Base-by-base conservation (phyloP, 2,888 invertebrate genomes). In the Tipula vernalis region DNA sequence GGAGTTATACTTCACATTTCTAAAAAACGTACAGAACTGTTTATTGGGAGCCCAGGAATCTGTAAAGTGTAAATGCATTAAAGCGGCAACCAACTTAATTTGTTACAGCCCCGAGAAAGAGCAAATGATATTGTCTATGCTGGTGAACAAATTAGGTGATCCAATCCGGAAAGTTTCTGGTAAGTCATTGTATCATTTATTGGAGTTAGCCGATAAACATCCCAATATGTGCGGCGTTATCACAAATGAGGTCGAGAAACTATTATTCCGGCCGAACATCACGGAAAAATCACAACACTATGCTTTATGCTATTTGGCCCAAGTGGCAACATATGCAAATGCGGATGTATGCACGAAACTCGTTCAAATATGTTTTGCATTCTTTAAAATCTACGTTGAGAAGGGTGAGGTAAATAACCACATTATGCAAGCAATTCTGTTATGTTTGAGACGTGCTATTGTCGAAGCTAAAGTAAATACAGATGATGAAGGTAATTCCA, bases 141-240 rank as follows among this genome's bases (percentile, higher is more conserved):
- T 99, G 85, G 95, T 98, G 2, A 99, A 99, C 91, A 99, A 99
- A 91, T 93, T 99, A 10, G 99, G 99, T 12, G 99, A 99, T 92
- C 98, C 99, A 0, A 87, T 90, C 0, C 89, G 90, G 88, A 96
- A 96, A 89, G 95, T 99, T 0, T 98, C 97, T 0, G 96, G 98
- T 0, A 97, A 97, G 91, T 95, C 96, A 0, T 94, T 97, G 57
- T 96, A 97, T 91, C 96, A 97, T 88, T 92, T 99, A 10, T 95
- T 95, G 42, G 96, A 96, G 89, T 92, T 99, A 3, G 92, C 98
- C 0, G 93, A 94, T 88, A 94, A 95, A 88, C 98, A 99, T 92
- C 96, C 98, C 0, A 96, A 96, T 88, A 99, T 99, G 98, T 98
- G 98, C 91, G 92, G 93, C 0, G 95, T 98, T 0, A 96, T 99